These are phyloP conservation scores for Vidua chalybeata DNA, from an alignment of 2,113 vertebrate genomes.

Conservation along the genomic window DNA sequence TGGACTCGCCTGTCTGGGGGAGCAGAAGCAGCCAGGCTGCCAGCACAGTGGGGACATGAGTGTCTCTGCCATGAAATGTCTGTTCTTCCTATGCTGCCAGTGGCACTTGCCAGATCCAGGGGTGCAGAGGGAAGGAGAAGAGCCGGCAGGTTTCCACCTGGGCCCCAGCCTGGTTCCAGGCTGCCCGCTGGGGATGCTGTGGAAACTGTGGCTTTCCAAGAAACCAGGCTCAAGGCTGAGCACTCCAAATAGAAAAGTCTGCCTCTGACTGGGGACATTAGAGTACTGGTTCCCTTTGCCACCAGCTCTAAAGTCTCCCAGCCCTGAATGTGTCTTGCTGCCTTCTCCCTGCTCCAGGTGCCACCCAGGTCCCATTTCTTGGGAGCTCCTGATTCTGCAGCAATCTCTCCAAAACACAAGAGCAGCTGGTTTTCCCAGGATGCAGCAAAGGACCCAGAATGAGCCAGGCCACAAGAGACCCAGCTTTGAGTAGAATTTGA, in stretches of 20 bases:
- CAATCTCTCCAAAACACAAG: not conserved
- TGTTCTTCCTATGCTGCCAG: not conserved
- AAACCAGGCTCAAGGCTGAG: not conserved
- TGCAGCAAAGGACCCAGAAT: not conserved
- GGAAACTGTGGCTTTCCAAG: not conserved
- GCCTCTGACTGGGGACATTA: too few relatives aligned
- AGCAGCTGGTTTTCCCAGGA: not conserved
- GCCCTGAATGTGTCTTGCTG: not conserved
- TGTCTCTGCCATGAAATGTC: not conserved
- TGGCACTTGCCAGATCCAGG: not conserved
- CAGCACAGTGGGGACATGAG: not conserved
- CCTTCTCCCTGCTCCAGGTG: not conserved
- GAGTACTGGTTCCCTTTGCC: not conserved
- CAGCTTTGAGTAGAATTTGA: not conserved
- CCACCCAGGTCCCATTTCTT: not conserved
- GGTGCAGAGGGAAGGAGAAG: not conserved
- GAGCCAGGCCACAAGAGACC: not conserved
- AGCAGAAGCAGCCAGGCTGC: not conserved
- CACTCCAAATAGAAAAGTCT: not conserved
- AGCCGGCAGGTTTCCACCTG: not conserved
- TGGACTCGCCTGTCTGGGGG: rapidly evolving
- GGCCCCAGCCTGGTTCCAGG: not conserved
- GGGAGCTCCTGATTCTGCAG: not conserved
- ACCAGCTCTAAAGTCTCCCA: not conserved
- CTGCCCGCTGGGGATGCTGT: not conserved